Percentiles rank a stretch among this genome's conserved stretches.
Conservation (phyloP, 1,140 invertebrate genomes). For the Pectinophora gossypiella region DNA sequence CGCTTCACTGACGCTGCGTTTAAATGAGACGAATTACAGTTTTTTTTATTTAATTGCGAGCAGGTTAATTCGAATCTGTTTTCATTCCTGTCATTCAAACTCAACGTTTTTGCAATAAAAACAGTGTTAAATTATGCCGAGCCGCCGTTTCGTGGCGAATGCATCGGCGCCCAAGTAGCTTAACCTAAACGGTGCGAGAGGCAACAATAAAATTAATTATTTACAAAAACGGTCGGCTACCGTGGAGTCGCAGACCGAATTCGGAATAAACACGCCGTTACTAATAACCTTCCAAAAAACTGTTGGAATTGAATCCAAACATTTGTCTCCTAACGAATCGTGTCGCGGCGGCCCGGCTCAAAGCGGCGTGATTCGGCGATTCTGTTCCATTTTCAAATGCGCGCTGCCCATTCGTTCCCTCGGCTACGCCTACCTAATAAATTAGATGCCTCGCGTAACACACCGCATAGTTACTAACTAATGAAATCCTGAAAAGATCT, state of each 20-base stretch:
- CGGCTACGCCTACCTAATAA: constrained; percentile 70
- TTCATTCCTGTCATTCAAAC: constrained; percentile 1
- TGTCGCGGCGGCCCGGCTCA: constrained; percentile 61
- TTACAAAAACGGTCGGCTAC: constrained; percentile 35
- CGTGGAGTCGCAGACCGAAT: constrained; percentile 39
- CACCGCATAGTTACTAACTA: constrained; percentile 71
- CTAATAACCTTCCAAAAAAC: constrained; percentile 61
- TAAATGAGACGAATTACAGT: constrained; percentile 13
- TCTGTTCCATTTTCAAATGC: constrained; percentile 65
- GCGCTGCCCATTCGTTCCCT: constrained; percentile 71
- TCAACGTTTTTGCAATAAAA: background rate
- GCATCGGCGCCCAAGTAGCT: constrained; percentile 1
- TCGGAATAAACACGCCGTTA: constrained; percentile 54
- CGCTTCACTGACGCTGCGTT: constrained; percentile 33
- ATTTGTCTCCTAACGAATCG: constrained; percentile 74
- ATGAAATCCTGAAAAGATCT: constrained; percentile 71
- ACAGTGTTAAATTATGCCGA: background rate
- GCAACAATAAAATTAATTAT: constrained; percentile 56
- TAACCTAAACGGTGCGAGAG: constrained; percentile 19
- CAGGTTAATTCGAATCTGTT: background rate
- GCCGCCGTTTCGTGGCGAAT: background rate
- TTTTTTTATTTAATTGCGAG: constrained; percentile 1
- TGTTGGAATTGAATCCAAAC: constrained; percentile 69
- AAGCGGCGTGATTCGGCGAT: constrained; percentile 71
- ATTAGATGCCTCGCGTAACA: constrained; percentile 65